Evolutionary conservation across 2,113 vertebrate genomes (phyloP), one percentile per base, ranked within the genome.

Genomic region (Phainopepla nitens): DNA sequence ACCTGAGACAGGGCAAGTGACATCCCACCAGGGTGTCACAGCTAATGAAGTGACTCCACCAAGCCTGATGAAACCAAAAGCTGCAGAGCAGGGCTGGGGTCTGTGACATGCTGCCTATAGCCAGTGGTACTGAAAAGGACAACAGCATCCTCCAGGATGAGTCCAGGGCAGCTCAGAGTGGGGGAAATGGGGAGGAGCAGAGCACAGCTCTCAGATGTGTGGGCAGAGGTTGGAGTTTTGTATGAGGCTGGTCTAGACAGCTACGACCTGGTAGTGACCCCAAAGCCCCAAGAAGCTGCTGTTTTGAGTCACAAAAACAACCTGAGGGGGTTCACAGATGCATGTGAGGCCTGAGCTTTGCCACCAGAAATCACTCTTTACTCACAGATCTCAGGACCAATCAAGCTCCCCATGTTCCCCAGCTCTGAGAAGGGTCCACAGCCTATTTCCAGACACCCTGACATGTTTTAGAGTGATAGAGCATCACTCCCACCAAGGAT

Each of bases 21-120:
- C 41, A 42, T 7, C 29, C 13, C 41, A 64, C 3, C 0, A 0
- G 28, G 0, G 28, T 15, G 25, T 1, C 0, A 12, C 33, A 65
- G 61, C 35, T 60, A 14, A 25, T 2, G 7, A 49, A 65, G 39
- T 5, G 20, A 70, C 36, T 41, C 44, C 25, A 77, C 29, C 12
- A 51, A 62, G n/a, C 5, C 10, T 5, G 19, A 29, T 1, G 5
- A 66, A 56, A 16, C 4, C 39, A 28, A 70, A 57, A 29, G 19
- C 61, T 33, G 39, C 68, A 70, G 62, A 53, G 61, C 50, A 81
- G 51, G 56, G 50, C 54, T 36, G 25, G 31, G 61, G 8, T 13
- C 51, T 39, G 29, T 2, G 9, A 39, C 39, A 21, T 0, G 2
- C 44, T 49, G 72, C 44, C 79, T 9, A 1, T 44, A 53, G 56